Evolutionary conservation across 1,140 invertebrate species (phyloP).

Genomic region (Heliconius hermathena): DNA sequence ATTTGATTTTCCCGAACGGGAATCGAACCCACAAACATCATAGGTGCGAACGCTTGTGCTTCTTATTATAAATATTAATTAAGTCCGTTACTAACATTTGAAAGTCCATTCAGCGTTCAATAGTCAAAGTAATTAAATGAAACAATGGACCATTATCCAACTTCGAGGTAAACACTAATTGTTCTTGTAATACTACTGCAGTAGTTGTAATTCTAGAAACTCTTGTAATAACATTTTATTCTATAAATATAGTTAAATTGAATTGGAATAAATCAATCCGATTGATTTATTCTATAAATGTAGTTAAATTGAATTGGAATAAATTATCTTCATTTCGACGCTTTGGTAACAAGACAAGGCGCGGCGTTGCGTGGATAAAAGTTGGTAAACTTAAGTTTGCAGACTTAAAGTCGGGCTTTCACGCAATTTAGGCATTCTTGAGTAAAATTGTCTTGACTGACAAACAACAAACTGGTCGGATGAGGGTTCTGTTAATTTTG

Average conservation of each 20-base stretch:
- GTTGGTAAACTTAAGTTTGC: too few relatives aligned
- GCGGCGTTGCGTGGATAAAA: too few relatives aligned
- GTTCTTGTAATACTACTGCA: neutral
- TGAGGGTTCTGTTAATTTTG: too few relatives aligned
- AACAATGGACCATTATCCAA: neutral
- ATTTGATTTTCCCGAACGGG: too few relatives aligned
- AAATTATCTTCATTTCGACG: too few relatives aligned
- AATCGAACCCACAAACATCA: too few relatives aligned
- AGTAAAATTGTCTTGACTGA: too few relatives aligned
- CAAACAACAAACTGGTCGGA: too few relatives aligned
- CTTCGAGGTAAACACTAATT: constrained; percentile 6
- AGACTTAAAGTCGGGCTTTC: too few relatives aligned
- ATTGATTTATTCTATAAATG: neutral
- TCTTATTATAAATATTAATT: neutral
- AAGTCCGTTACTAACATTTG: neutral
- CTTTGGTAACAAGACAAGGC: too few relatives aligned
- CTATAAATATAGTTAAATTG: neutral
- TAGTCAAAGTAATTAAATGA: constrained; percentile 1
- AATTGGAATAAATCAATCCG: neutral
- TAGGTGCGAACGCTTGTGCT: neutral
- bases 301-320: neutral
- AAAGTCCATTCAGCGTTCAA: neutral
- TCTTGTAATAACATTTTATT: neutral
- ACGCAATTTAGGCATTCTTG: too few relatives aligned
- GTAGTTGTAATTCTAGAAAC: neutral